Evolutionary conservation across 2,113 vertebrate species (phyloP), one percentile per base, ranked within the genome.

Genomic region (Corydoras sp.): DNA sequence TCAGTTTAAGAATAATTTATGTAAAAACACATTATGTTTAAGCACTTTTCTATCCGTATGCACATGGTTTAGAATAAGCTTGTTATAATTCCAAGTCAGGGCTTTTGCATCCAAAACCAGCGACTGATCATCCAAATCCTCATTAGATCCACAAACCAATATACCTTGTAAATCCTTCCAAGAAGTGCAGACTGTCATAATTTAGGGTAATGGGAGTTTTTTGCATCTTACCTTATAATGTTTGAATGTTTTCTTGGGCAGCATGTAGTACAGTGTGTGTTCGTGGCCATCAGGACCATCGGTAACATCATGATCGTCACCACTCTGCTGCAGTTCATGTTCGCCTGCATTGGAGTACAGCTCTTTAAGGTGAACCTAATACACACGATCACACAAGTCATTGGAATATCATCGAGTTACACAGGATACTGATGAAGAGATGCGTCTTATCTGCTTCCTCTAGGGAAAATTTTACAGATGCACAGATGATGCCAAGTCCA

Each of bases 271-370:
- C 97, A 99, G 71, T 99, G 97, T 61, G 97, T 99, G 78, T 98
- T 99, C 74, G 97, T 99, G 78, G 97, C 97, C 81, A 99, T 99
- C 84, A 86, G 95, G 84, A 99, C 97, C 43, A 99, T 99, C 0
- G 97, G 96, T 65, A 99, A 99, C 86, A 99, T 99, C 86, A 99
- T 99, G 96, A 98, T 99, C 0, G 97, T 99, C 77, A 99, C 97
- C 77, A 99, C 97, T 1, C 91, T 99, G 66, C 92, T 99, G 76
- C 97, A 99, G 82, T 99, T 98, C 85, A 98, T 98, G 95, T 99
- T 99, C 4, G 95, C 96, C 32, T 99, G 97, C 78, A 98, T 99
- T 3, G 96, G 97, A 30, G 97, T 99, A 62, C 97, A 99, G 83
- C 85, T 99, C 10, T 99, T 99, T 81, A 99, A 99, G 95, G 96